Base-by-base conservation (phyloP, 2,113 vertebrate genomes). In the Columba livia region DNA sequence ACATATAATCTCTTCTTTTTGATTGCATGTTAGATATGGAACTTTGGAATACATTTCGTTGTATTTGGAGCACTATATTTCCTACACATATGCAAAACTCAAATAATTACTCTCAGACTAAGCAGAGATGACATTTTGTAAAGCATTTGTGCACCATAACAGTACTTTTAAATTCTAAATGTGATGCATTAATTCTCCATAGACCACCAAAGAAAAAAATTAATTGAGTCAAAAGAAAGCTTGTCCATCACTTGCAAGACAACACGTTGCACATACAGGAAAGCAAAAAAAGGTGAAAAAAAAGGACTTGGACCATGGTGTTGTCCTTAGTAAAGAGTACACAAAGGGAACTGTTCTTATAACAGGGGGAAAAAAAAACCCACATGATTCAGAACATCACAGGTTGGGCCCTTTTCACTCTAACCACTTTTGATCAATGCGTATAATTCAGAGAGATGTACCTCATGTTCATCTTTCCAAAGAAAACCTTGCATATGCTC, bases 371-470 rank as follows among this genome's bases (percentile, higher is more conserved):
- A 67, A 5, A 0, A 42, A 61, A 93, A 26, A 6, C 42, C 42
- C 42, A 40, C 18, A 9, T 3, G 6, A 28, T 14, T 67, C 18
- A 32, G 16, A 56, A 57, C 48, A 9, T 42, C 31, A 56, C 25
- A 67, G 28, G 26, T 0, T 38, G 31, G 29, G 12, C 42, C 16
- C 21, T 53, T 74, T 48, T 28, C n/a, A 14, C 9, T 20, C 31
- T 23, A 29, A 20, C 1, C 8, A 20, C 58, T 18, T 58, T 31
- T 15, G 47, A 70, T 51, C 14, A 29, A 40, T 0, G 0, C 3
- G 1, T 29, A 31, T 21, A 53, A 77, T 69, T 73, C 47, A 66
- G 64, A 75, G 48, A 34, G 4, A 15, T 0, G 2, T 11, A n/a
- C 18, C 32, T 92, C 34, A 4, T 1, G 1, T 51, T 56, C 79